These are phyloP conservation scores for Volucella bombylans DNA, from an alignment of 2,888 invertebrate species.

Conservation along the genomic window DNA sequence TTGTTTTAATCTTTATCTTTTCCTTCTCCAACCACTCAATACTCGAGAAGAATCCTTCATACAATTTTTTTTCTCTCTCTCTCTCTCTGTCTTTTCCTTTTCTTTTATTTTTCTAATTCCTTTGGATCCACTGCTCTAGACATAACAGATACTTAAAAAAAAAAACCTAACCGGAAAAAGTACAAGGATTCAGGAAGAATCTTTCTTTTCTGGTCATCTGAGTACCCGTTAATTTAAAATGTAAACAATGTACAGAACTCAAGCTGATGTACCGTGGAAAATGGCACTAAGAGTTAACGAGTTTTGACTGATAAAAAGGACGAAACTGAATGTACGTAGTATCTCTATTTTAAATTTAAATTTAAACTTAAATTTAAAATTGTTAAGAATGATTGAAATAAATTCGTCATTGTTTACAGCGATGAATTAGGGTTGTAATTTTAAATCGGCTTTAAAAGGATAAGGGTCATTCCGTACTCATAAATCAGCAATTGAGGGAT, in stretches of 20 bases:
- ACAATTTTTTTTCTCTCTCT: too few species aligned
- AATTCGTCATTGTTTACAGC: conserved; percentile 11
- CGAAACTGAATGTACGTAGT: conserved; percentile 5
- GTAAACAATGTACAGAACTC: conserved; percentile 47
- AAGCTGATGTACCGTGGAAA: conserved; percentile 45
- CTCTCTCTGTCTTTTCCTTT: conserved; percentile 2
- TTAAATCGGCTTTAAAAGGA: not conserved
- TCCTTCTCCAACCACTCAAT: not conserved
- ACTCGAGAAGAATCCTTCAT: not conserved
- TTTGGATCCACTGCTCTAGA: conserved; percentile 31
- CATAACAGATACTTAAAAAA: conserved; percentile 45
- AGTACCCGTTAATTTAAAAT: conserved; percentile 46
- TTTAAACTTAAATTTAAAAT: conserved; percentile 15
- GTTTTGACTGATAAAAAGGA: conserved; percentile 35
- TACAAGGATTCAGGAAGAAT: conserved; percentile 24
- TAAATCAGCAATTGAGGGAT: too few species aligned
- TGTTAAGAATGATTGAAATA: not conserved
- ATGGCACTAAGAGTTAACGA: conserved; percentile 47
- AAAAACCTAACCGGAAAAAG: conserved; percentile 42
- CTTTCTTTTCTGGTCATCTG: conserved; percentile 16
- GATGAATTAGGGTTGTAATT: conserved; percentile 16
- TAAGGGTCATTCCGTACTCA: too few species aligned
- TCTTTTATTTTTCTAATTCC: not conserved
- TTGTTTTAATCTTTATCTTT: not conserved
- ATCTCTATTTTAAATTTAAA: conserved; percentile 16